Base-by-base conservation (phyloP, 2,888 invertebrate species). In the Zaprionus lineosus region DNA sequence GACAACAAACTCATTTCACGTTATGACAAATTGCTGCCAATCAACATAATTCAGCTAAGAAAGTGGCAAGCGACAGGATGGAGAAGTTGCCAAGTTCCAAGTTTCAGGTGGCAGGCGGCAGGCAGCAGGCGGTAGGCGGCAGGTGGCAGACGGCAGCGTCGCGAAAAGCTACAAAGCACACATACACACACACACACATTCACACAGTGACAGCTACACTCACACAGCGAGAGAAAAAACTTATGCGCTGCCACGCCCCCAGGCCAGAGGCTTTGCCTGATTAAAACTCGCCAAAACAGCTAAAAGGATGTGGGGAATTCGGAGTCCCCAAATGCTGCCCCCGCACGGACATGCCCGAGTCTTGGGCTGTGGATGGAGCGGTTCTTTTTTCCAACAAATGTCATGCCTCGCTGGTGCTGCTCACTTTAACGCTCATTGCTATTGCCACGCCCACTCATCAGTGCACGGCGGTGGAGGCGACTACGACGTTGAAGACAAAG, bases 21-120 rank as follows among this genome's bases (percentile, higher is more conserved):
- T 85, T 86, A 84, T 81, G 81, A 81, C 86, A 81, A 81, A 81
- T 86, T 81, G 86, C 86, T 86, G 86, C 79, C 81, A 81, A 81
- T 81, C 81, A 81, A 86, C 86, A 85, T 81, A 81, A 81, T 81
- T 81, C 66, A 71, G 79, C 52, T 44, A 60, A 59, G 67, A 66
- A 83, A 83, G 84, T 74, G 83, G 79, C 70, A 69, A 64, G 44
- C 52, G 21, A 8, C 15, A 4, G 37, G 15, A 3, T 7, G 6
- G n/a, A 21, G 34, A 8, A n/a, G n/a, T n/a, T n/a, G n/a, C n/a
- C n/a, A n/a, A n/a, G n/a, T n/a, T n/a, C n/a, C n/a, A n/a, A n/a
- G n/a, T n/a, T 21, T n/a, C 33, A 53, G 55, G 63, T 47, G 52
- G 69, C 69, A 37, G 41, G 26, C 24, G 83, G 79, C 70, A 68